phyloP scores from a whole-genome alignment of 2,888 invertebrate species.

The Spilosoma lubricipeda region DNA sequence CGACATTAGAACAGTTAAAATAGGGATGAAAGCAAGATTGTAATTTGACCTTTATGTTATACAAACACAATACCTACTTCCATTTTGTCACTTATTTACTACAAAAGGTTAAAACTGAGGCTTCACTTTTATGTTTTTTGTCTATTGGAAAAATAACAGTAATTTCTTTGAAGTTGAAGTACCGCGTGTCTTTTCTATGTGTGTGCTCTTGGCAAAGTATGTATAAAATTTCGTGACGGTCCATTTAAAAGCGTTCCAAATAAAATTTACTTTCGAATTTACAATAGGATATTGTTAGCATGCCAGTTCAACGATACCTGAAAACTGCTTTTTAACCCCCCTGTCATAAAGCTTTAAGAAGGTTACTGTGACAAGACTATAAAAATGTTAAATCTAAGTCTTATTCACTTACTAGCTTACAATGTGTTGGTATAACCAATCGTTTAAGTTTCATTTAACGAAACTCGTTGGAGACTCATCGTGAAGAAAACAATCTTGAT shows the following conservation, averaged over 20 bases:
- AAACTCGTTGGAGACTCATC: not conserved
- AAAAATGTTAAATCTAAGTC: not conserved
- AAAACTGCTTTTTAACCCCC: not conserved
- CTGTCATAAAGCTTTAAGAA: not conserved
- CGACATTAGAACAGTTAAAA: too few species aligned
- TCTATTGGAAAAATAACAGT: too few species aligned
- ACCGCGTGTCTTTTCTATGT: too few species aligned
- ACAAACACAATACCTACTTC: too few species aligned
- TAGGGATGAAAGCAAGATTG: too few species aligned
- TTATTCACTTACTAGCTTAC: not conserved
- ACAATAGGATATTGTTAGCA: not conserved
- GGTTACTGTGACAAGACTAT: not conserved
- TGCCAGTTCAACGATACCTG: not conserved
- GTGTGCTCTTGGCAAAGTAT: too few species aligned
- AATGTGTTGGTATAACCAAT: not conserved
- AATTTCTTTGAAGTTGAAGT: too few species aligned
- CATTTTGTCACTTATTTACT: too few species aligned
- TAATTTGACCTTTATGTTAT: too few species aligned
- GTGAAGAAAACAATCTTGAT: not conserved
- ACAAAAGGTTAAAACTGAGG: too few species aligned
- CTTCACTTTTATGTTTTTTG: too few species aligned
- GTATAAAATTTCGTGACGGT: not conserved
- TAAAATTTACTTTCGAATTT: not conserved
- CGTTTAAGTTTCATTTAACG: not conserved
- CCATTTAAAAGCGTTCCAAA: not conserved